Conservation (phyloP, 2,888 invertebrate species). For the Sericinus montela region DNA sequence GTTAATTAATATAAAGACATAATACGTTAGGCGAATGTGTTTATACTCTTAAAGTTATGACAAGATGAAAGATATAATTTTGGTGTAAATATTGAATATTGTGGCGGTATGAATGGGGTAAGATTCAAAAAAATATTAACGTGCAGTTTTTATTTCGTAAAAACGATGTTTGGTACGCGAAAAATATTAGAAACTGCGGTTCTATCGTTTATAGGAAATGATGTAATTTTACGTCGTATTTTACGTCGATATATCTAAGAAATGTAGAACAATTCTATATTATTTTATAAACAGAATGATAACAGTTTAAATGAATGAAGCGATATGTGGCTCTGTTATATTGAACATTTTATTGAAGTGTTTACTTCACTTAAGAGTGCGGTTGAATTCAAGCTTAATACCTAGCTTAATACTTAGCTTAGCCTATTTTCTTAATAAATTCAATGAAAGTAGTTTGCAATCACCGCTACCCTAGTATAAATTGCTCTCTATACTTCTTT, state of each 20-base stretch:
- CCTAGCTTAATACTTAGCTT: too few species aligned
- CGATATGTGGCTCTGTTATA: neutral
- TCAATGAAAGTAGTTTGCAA: too few species aligned
- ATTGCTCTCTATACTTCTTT: too few species aligned
- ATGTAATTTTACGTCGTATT: too few species aligned
- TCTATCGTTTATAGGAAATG: too few species aligned
- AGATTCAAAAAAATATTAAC: neutral
- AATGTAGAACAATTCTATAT: neutral
- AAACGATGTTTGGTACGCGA: too few species aligned
- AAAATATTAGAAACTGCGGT: too few species aligned
- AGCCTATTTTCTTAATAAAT: too few species aligned
- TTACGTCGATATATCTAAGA: neutral
- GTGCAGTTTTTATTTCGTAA: neutral
- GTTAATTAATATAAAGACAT: slow-evolving; percentile 61
- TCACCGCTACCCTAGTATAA: too few species aligned
- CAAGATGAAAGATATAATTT: slow-evolving; percentile 64
- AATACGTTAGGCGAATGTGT: slow-evolving; percentile 43
- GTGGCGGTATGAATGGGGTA: neutral
- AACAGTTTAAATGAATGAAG: neutral
- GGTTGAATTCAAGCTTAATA: too few species aligned
- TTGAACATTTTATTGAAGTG: neutral
- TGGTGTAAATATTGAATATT: slow-evolving; percentile 48
- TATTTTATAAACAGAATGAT: slow-evolving; percentile 2
- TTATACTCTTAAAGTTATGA: slow-evolving; percentile 63
- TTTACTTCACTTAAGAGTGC: too few species aligned